Evolutionary conservation across 2,113 vertebrate genomes (phyloP).

Genomic region (Crotalus horridus): DNA sequence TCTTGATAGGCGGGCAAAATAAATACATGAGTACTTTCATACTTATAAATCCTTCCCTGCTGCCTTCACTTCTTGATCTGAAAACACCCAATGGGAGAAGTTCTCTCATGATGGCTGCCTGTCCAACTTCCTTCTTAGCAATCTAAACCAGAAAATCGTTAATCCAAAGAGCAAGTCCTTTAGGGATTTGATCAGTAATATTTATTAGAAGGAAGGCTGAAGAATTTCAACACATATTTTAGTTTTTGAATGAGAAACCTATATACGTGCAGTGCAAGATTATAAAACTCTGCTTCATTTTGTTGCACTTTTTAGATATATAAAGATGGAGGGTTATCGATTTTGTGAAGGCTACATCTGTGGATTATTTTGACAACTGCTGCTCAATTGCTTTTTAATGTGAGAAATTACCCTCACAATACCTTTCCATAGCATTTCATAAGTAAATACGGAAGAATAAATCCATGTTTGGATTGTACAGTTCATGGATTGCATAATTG

Average conservation of each 20-base stretch:
- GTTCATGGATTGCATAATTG: too few relatives aligned
- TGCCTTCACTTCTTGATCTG: neutral
- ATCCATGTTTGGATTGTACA: too few relatives aligned
- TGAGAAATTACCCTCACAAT: too few relatives aligned
- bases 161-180: neutral
- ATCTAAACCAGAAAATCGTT: neutral
- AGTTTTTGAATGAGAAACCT: neutral
- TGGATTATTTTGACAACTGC: too few relatives aligned
- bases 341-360: too few relatives aligned
- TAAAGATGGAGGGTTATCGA: neutral
- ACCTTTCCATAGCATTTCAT: too few relatives aligned
- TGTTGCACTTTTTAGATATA: neutral
- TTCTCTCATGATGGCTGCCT: neutral
- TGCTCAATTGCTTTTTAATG: too few relatives aligned
- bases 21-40: neutral
- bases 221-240: neutral
- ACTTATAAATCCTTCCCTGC: neutral
- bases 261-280: neutral
- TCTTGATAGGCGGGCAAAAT: neutral
- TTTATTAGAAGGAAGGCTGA: neutral
- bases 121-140: neutral
- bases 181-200: neutral
- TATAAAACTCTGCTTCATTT: neutral
- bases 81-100: neutral
- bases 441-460: too few relatives aligned